A percentile compares a stretch with the other conserved stretches of the same genome.
These are phyloP conservation scores for Rafetus swinhoei DNA, from an alignment of 2,113 vertebrate species.

Conservation along the genomic window DNA sequence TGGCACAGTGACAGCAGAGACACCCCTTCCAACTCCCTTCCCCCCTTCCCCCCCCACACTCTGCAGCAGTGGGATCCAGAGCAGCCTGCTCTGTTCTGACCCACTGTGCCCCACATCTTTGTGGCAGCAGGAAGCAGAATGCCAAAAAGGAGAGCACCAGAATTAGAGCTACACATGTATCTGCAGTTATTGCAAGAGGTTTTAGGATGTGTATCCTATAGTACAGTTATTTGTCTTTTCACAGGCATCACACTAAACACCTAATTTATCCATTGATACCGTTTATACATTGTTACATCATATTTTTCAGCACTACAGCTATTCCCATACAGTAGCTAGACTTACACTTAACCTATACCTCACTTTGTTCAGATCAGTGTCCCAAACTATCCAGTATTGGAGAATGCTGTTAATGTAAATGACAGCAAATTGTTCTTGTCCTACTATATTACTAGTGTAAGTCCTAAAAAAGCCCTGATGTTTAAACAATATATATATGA, in stretches of 20 bases:
- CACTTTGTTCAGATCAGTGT: background rate
- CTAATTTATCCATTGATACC: background rate
- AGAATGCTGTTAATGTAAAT: background rate
- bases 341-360: too few species aligned
- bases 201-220: background rate
- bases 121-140: too few species aligned
- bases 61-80: too few species aligned
- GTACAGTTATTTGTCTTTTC: accelerated
- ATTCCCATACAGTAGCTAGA: background rate
- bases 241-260: background rate
- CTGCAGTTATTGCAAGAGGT: background rate
- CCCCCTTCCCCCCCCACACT: too few species aligned
- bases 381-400: background rate
- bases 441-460: background rate
- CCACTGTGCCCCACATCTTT: too few species aligned
- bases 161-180: background rate
- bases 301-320: background rate
- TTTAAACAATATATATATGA: background rate
- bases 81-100: too few species aligned
- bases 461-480: background rate
- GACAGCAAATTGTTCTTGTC: background rate
- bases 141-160: background rate
- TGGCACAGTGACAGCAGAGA: too few species aligned
- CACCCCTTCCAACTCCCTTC: too few species aligned
- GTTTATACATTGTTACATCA: background rate